These are phyloP conservation scores for Trachelus troglodyta DNA, from an alignment of 2,888 invertebrate species.

Conservation along the genomic window DNA sequence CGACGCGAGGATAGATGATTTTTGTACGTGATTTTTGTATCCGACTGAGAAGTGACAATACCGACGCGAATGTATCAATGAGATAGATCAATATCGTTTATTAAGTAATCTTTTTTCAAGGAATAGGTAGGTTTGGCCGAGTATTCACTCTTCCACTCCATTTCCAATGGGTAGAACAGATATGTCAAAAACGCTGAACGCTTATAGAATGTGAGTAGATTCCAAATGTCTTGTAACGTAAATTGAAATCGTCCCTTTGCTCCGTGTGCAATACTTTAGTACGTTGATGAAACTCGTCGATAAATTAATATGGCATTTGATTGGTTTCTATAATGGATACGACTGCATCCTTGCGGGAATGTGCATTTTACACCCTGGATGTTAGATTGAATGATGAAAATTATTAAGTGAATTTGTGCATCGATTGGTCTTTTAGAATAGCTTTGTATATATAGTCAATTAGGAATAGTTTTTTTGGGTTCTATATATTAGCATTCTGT, in stretches of 20 bases:
- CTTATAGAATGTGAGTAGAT: constrained; percentile 87
- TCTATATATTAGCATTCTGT: neutral
- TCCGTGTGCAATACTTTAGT: neutral
- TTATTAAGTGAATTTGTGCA: neutral
- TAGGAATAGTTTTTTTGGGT: neutral
- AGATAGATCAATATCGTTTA: constrained; percentile 30
- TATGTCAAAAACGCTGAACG: constrained; percentile 90
- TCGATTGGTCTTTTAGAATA: neutral
- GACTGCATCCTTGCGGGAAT: neutral
- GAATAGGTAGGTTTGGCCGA: constrained; percentile 40
- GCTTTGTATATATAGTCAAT: neutral
- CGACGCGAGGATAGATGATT: constrained; percentile 1
- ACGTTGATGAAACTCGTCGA: neutral
- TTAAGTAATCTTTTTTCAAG: constrained; percentile 11
- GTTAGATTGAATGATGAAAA: neutral
- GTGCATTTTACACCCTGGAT: neutral
- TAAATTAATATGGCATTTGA: neutral
- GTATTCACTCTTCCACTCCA: constrained; percentile 25
- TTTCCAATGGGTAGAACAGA: constrained; percentile 65
- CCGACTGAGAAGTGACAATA: constrained; percentile 2
- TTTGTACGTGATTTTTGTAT: constrained; percentile 3
- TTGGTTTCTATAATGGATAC: neutral
- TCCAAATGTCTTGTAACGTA: constrained; percentile 31
- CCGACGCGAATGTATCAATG: constrained; percentile 18
- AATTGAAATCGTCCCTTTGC: constrained; percentile 20